Percentiles rank a stretch among this genome's conserved stretches.
phyloP scores from a whole-genome alignment of 2,797 vertebrate genomes.

The Neosalanx taihuensis region DNA sequence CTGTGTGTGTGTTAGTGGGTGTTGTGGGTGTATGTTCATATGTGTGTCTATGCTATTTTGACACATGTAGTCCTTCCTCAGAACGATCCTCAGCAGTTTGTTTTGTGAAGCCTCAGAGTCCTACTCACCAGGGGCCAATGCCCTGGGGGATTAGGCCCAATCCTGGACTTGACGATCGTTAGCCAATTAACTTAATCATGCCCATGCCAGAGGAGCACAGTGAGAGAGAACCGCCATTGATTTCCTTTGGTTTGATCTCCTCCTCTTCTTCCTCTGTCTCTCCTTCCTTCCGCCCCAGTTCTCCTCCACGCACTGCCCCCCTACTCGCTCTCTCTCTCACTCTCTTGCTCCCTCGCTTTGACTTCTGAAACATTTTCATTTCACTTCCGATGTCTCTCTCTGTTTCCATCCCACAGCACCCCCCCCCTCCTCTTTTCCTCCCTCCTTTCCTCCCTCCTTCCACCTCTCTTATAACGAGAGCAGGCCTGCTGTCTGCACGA shows the following conservation, averaged over 20 bases:
- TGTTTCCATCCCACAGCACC: neutral
- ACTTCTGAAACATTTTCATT: constrained; percentile 29
- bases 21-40: neutral
- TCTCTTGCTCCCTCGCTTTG: constrained; percentile 33
- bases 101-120: constrained; percentile 36
- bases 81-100: neutral
- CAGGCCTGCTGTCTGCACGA: constrained; percentile 30
- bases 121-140: constrained; percentile 37
- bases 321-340: constrained; percentile 52
- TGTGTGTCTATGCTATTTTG: neutral
- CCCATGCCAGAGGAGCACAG: constrained; percentile 56
- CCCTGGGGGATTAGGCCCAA: constrained; percentile 55
- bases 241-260: constrained; percentile 58
- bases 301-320: constrained; percentile 48
- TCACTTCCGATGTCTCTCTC: neutral
- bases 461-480: constrained; percentile 36
- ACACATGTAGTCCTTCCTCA: neutral
- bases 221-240: constrained; percentile 60
- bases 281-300: constrained; percentile 41
- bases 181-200: constrained; percentile 71
- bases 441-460: constrained; percentile 19
- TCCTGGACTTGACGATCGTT: constrained; percentile 58
- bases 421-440: constrained; percentile 1
- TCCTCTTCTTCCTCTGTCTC: constrained; percentile 32
- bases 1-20: neutral